phyloP scores from a whole-genome alignment of 1,140 invertebrate genomes.

The Sinella curviseta region DNA sequence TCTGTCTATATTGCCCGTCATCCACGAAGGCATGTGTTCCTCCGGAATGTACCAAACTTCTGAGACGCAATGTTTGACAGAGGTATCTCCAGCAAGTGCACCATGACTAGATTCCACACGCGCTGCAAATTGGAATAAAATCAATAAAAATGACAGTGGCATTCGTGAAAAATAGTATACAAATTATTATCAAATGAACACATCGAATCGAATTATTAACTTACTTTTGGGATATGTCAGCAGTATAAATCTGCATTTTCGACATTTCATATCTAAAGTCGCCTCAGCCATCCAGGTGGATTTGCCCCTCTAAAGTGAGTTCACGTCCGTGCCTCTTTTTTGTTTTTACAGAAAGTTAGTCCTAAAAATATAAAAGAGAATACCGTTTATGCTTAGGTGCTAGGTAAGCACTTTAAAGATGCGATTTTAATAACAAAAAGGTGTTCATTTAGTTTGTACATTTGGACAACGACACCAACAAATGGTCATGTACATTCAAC shows the following conservation, averaged over 20 bases:
- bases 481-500: too few species aligned
- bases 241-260: constrained; percentile 29
- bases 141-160: neutral
- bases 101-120: neutral
- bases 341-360: too few species aligned
- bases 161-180: neutral
- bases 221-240: constrained; percentile 23
- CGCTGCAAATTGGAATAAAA: neutral
- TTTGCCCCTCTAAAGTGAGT: neutral
- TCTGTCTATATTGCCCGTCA: constrained; percentile 42
- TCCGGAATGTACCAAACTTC: constrained; percentile 46
- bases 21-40: constrained; percentile 38
- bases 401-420: too few species aligned
- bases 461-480: too few species aligned
- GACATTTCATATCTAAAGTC: constrained; percentile 28
- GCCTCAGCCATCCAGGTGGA: too few species aligned
- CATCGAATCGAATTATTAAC: neutral
- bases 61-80: constrained; percentile 26
- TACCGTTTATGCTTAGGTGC: too few species aligned
- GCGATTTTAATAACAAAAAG: too few species aligned
- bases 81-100: neutral
- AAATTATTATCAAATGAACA: too few species aligned
- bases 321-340: too few species aligned
- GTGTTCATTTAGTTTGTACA: too few species aligned
- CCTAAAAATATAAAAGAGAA: too few species aligned